A percentile compares a stretch with the other conserved stretches of the same genome.
phyloP scores from a whole-genome alignment of 1,140 invertebrate species.

The Anastatus disparis region DNA sequence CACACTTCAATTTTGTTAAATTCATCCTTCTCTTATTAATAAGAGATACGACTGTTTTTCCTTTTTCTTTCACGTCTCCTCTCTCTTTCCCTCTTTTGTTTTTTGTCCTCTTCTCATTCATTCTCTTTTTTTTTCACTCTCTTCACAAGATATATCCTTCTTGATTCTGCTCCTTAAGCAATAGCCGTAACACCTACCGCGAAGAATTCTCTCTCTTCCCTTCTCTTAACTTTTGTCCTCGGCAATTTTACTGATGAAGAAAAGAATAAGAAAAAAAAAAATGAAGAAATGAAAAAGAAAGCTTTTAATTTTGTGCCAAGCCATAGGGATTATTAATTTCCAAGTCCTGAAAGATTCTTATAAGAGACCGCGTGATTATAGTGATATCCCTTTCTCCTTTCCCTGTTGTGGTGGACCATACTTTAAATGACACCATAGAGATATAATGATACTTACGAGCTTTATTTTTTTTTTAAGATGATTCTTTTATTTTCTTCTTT shows the following conservation, averaged over 20 bases:
- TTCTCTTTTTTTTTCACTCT: neutral
- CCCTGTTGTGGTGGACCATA: slow-evolving; percentile 11
- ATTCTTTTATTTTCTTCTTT: no score
- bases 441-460: slow-evolving; percentile 31
- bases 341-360: no score
- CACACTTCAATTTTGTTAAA: slow-evolving; percentile 48
- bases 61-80: slow-evolving; percentile 46
- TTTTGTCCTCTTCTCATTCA: neutral
- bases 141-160: neutral
- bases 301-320: slow-evolving; percentile 36
- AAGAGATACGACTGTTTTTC: slow-evolving; percentile 33
- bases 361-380: slow-evolving; percentile 27
- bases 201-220: slow-evolving; percentile 45
- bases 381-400: slow-evolving; percentile 25
- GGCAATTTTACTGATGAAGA: neutral
- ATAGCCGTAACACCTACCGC: slow-evolving; percentile 54
- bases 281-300: neutral
- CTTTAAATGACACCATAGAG: slow-evolving; percentile 25
- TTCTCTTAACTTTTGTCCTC: neutral
- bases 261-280: neutral
- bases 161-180: neutral
- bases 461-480: no score
- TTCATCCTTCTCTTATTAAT: slow-evolving; percentile 44
- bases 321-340: slow-evolving; percentile 35
- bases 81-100: slow-evolving; percentile 24